Conservation (phyloP, 2,888 invertebrate species). For the Drosophila melanosoma region DNA sequence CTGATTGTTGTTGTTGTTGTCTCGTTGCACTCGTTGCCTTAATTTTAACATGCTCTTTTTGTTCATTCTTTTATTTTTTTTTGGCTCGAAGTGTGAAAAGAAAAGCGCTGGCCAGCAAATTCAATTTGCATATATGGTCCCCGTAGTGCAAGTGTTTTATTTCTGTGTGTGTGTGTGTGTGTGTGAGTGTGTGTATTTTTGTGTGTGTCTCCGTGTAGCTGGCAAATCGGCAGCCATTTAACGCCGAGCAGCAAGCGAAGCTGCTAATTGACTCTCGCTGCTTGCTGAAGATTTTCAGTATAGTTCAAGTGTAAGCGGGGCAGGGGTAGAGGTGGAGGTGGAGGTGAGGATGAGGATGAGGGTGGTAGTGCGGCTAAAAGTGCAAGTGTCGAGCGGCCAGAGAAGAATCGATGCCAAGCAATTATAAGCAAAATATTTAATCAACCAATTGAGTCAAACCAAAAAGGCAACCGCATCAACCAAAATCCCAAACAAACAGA, state of each 20-base stretch:
- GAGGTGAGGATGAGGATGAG: neutral
- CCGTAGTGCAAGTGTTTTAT: constrained; percentile 10
- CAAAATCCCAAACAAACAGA: constrained; percentile 14
- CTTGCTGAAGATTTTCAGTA: constrained; percentile 5
- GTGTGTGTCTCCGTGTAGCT: constrained; percentile 8
- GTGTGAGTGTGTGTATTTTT: constrained; percentile 15
- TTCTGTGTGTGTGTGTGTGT: constrained; percentile 22
- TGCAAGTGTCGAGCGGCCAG: constrained; percentile 43
- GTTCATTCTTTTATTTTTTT: constrained; percentile 8
- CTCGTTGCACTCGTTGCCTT: constrained; percentile 57
- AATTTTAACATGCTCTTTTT: constrained; percentile 45
- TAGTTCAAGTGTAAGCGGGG: neutral
- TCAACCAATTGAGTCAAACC: constrained; percentile 34
- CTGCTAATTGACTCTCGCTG: constrained; percentile 71
- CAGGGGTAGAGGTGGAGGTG: neutral
- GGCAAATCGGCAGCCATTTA: constrained; percentile 68
- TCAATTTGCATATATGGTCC: constrained; percentile 76
- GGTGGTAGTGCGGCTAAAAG: constrained; percentile 29
- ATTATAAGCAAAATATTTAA: constrained; percentile 53
- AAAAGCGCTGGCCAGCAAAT: constrained; percentile 72
- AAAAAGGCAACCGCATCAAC: constrained; percentile 19
- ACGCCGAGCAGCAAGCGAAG: constrained; percentile 57
- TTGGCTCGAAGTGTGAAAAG: constrained; percentile 61
- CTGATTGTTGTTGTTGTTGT: constrained; percentile 29
- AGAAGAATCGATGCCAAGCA: constrained; percentile 43